Conservation (phyloP, 2,113 vertebrate genomes). For the Nothoprocta perdicaria region DNA sequence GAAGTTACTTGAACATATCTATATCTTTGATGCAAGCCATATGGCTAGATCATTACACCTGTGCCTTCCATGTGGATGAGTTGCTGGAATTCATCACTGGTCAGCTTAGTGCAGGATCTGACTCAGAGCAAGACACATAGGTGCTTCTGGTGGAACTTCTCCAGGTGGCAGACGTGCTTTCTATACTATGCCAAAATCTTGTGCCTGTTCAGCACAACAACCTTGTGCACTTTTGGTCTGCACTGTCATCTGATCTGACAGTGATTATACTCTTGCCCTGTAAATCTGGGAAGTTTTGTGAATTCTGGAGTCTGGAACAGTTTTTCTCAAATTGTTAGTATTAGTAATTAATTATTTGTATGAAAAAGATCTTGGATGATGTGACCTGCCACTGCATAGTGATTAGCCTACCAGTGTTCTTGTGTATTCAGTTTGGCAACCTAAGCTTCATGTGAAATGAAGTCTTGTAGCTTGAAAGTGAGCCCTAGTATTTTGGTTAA, state of each 20-base stretch:
- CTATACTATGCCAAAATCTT: conserved; percentile 27
- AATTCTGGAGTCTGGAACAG: not conserved
- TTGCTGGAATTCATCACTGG: conserved; percentile 65
- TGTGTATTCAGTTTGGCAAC: not conserved
- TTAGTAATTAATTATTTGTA: not conserved
- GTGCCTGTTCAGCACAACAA: not conserved
- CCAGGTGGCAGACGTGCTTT: conserved; percentile 57
- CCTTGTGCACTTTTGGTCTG: not conserved
- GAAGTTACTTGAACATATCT: conserved; percentile 62
- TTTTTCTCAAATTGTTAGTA: not conserved
- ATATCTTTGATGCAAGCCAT: conserved; percentile 63
- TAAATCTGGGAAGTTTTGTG: not conserved
- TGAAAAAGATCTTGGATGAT: not conserved
- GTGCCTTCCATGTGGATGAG: conserved; percentile 41
- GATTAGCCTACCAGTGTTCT: rapidly evolving
- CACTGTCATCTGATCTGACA: not conserved
- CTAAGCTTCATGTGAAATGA: not conserved
- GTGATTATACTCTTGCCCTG: not conserved
- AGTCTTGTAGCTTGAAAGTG: not conserved
- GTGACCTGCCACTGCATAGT: not conserved
- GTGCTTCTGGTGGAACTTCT: conserved; percentile 57
- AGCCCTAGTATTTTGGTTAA: not conserved
- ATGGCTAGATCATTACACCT: conserved; percentile 62
- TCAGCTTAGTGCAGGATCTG: conserved; percentile 51
- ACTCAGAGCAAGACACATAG: conserved; percentile 46